Evolutionary conservation across 1,140 invertebrate genomes (phyloP), one percentile per base, ranked within the genome.

Genomic region (Diorhabda sublineata): DNA sequence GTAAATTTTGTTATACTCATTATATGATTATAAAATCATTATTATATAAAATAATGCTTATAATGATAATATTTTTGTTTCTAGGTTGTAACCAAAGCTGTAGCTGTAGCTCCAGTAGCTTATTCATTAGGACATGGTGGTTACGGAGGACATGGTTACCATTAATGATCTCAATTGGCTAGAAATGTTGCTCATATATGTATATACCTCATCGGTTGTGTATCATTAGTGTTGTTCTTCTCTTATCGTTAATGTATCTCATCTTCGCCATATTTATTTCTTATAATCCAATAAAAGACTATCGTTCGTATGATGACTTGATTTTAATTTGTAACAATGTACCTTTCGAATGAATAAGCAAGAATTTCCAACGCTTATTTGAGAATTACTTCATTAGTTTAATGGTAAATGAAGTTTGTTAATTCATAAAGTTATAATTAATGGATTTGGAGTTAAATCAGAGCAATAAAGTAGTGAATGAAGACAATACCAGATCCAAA

Each of bases 151-250:
- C 43, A 59, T 67, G 65, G 65, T 60, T 45, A 59, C 42, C 65
- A 67, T 60, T 67, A 41, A 67, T 60, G 58, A 67, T 67, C 65
- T 41, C 44, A 42, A 41, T 45, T 9, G 26, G 42, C 9, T 60
- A 45, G 57, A 52, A 67, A 45, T 67, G 65, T 60, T 67, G 65
- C 65, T 67, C 65, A 60, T 67, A 45, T 11, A 47, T 67, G 65
- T 67, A 67, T 60, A 67, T 67, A 67, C 65, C 65, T 67, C 65
- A 59, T 61, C 26, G n/a, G 47, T 52, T 52, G 47, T 52, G 6
- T 52, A 26, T 26, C 26, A 26, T 52, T 52, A 52, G 47, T 52
- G 47, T 52, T 52, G 47, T 52, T 52, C 47, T 52, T 52, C 47
- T 52, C 47, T 52, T 52, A 52, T 6, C 47, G 47, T 52, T 6